phyloP scores from a whole-genome alignment of 2,797 vertebrate species.

The Champsocephalus gunnari region DNA sequence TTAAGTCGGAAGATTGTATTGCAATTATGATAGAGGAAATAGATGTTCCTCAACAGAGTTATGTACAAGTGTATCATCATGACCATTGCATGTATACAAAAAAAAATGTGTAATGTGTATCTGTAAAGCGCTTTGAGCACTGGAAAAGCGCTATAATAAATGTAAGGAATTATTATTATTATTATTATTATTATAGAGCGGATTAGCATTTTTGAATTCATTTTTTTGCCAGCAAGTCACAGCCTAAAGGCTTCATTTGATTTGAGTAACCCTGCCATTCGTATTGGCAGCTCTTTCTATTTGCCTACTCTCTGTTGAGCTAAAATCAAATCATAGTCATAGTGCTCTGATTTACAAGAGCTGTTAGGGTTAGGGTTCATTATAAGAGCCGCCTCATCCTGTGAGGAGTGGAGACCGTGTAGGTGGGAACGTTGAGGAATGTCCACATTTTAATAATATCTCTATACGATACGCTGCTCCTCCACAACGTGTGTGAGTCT shows the following conservation, averaged over 20 bases:
- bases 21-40: slow-evolving; percentile 28
- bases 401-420: slow-evolving; percentile 16
- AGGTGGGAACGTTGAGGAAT: slow-evolving; percentile 7
- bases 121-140: too few species aligned
- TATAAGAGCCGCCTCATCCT: slow-evolving; percentile 26
- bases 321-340: slow-evolving; percentile 45
- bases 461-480: slow-evolving; percentile 11
- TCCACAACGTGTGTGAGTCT: slow-evolving; percentile 12
- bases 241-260: slow-evolving; percentile 60
- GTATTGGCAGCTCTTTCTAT: slow-evolving; percentile 44
- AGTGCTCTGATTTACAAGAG: slow-evolving; percentile 28
- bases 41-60: slow-evolving; percentile 43
- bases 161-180: too few species aligned
- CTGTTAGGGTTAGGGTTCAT: slow-evolving; percentile 39
- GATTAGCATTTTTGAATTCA: slow-evolving; percentile 47
- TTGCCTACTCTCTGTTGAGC: slow-evolving; percentile 47
- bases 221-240: slow-evolving; percentile 38
- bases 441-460: slow-evolving; percentile 45
- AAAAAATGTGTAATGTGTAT: too few species aligned
- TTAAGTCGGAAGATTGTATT: slow-evolving; percentile 31
- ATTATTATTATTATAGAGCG: neutral
- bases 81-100: too few species aligned
- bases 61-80: slow-evolving; percentile 47
- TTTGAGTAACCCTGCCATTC: slow-evolving; percentile 52
- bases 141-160: too few species aligned